Evolutionary conservation across 2,113 vertebrate genomes (phyloP).

Genomic region (Nothobranchius furzeri): DNA sequence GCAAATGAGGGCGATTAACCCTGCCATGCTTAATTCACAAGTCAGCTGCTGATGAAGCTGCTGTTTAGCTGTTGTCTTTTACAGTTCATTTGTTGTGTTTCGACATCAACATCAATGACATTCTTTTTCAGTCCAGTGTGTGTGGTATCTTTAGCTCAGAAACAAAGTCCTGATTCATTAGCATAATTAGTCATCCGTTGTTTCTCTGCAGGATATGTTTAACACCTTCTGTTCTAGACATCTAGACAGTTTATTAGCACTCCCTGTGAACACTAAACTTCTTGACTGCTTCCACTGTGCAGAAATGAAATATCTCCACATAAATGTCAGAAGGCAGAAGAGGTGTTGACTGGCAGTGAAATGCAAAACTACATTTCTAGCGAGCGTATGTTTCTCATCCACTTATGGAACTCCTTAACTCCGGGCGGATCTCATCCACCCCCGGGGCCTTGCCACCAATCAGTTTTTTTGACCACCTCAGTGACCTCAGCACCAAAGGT

Average conservation of each 20-base stretch:
- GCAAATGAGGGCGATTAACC: conserved; percentile 57
- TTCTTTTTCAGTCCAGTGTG: not conserved
- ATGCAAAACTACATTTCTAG: too few relatives aligned
- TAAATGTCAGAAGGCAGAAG: too few relatives aligned
- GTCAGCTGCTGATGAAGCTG: conserved; percentile 31
- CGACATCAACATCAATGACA: conserved; percentile 13
- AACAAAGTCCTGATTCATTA: conserved; percentile 15
- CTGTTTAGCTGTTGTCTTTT: conserved; percentile 2
- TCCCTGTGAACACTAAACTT: too few relatives aligned
- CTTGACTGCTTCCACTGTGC: not conserved
- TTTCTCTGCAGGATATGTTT: not conserved
- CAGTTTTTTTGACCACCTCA: too few relatives aligned
- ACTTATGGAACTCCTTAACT: too few relatives aligned
- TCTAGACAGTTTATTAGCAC: too few relatives aligned
- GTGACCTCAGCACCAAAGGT: too few relatives aligned
- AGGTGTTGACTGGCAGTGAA: too few relatives aligned
- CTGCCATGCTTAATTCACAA: conserved; percentile 51
- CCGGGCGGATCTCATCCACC: too few relatives aligned
- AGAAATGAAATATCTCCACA: not conserved
- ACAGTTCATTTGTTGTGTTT: conserved; percentile 21
- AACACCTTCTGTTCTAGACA: too few relatives aligned
- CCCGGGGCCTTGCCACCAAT: too few relatives aligned
- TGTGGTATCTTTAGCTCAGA: conserved; percentile 2
- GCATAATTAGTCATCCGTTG: not conserved
- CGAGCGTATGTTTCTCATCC: too few relatives aligned